These are phyloP conservation scores for Rhopalosiphum maidis DNA, from an alignment of 1,140 invertebrate species.

Conservation along the genomic window DNA sequence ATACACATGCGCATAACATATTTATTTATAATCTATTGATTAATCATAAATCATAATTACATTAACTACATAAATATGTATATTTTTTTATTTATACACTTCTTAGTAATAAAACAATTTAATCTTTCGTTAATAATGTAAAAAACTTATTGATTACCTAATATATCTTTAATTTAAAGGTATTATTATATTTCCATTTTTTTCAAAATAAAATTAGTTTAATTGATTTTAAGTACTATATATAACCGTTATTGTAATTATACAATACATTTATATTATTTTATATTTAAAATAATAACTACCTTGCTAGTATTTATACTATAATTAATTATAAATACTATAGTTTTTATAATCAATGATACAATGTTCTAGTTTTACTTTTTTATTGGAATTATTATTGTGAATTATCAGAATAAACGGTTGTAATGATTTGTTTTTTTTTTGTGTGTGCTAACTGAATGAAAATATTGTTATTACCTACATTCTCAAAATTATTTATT, in stretches of 20 bases:
- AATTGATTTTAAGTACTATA: neutral
- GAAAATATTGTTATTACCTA: neutral
- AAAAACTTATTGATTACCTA: neutral
- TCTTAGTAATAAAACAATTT: neutral
- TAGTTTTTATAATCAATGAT: too few relatives aligned
- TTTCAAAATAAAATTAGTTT: neutral
- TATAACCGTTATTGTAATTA: neutral
- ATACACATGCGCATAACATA: too few relatives aligned
- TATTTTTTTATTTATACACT: neutral
- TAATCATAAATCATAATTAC: neutral
- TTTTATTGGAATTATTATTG: neutral
- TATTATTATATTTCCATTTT: neutral
- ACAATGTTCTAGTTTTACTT: neutral
- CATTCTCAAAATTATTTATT: neutral
- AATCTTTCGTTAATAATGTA: neutral
- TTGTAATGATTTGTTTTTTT: neutral
- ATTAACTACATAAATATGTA: neutral
- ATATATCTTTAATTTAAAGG: neutral
- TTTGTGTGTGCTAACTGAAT: neutral
- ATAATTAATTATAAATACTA: too few relatives aligned
- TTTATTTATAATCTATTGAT: neutral
- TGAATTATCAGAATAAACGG: neutral
- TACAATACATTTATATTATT: neutral
- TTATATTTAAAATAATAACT: neutral
- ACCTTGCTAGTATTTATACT: neutral